Evolutionary conservation across 2,113 vertebrate genomes (phyloP), one percentile per base, ranked within the genome.

Genomic region (Danio rerio): DNA sequence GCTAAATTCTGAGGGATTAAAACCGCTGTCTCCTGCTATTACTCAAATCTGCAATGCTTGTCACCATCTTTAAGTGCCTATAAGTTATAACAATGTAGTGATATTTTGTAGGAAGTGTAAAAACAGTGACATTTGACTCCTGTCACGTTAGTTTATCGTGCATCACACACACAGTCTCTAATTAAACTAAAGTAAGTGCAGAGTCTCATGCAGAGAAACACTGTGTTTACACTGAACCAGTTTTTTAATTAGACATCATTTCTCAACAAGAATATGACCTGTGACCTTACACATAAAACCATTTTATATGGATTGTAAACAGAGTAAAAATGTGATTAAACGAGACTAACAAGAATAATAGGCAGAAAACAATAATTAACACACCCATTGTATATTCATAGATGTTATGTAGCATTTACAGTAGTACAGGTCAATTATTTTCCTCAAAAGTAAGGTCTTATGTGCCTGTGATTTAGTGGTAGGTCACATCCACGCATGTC

Each of bases 71-170:
- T 43, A 69, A 69, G 66, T 16, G 18, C 66, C 5, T n/a, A 7
- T 45, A 31, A 31, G 31, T 31, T 31, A n/a, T n/a, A 31, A 31
- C 31, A 43, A 70, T 21, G 10, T 16, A 72, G 70, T 53, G 9
- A 53, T 53, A 13, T 4, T 53, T 11, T 52, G 18, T 21, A 55
- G 52, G 8, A 42, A 56, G 15, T 42, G 20, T n/a, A 13, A 45
- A 62, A 78, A 43, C 40, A 18, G 13, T 59, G 21, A 52, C 61
- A 63, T 62, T 59, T 62, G 56, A 62, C 74, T 62, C 18, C 15
- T 16, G 58, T 50, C 74, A 20, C 7, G 43, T 59, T 59, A 52
- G 43, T 50, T 62, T 50, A 77, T 50, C n/a, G 58, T 50, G 45
- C 45, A 52, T 5, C 12, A 61, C 18, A 77, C 47, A 63, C 62